Percentiles rank a stretch among this genome's conserved stretches.
These are phyloP conservation scores for Anguilla japonica DNA, from an alignment of 2,113 vertebrate genomes.

Conservation along the genomic window DNA sequence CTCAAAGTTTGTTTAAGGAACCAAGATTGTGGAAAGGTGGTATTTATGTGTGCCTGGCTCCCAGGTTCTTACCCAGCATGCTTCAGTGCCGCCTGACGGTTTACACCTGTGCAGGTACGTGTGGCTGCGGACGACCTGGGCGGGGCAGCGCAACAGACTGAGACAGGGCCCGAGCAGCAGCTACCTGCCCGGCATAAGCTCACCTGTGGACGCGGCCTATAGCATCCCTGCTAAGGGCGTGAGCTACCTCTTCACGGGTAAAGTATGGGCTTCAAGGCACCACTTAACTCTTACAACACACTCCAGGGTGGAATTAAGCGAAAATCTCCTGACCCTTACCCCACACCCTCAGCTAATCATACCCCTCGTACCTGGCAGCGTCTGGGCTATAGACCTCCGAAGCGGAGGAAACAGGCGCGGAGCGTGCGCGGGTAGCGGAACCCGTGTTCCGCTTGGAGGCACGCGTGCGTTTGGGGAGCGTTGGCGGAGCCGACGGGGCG, in stretches of 20 bases:
- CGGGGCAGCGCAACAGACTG: constrained; percentile 50
- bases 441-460: too few species aligned
- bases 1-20: too few species aligned
- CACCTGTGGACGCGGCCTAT: constrained; percentile 59
- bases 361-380: constrained; percentile 29
- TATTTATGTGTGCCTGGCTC: too few species aligned
- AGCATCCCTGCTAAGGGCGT: constrained; percentile 58
- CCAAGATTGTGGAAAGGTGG: too few species aligned
- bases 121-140: constrained; percentile 58
- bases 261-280: constrained; percentile 45
- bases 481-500: constrained; percentile 35
- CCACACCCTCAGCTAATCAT: constrained; percentile 42
- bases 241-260: constrained; percentile 63
- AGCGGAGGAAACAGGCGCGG: neutral
- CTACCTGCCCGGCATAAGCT: constrained; percentile 52
- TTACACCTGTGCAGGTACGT: constrained; percentile 45
- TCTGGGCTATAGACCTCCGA: neutral
- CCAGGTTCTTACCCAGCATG: neutral
- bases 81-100: neutral
- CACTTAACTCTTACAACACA: constrained; percentile 50
- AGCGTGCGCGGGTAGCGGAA: too few species aligned
- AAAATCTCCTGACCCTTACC: constrained; percentile 19
- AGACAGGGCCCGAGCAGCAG: constrained; percentile 47
- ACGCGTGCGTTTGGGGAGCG: neutral
- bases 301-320: constrained; percentile 42